Base-by-base conservation (phyloP, 1,140 invertebrate species). In the Platorchestia sp. region DNA sequence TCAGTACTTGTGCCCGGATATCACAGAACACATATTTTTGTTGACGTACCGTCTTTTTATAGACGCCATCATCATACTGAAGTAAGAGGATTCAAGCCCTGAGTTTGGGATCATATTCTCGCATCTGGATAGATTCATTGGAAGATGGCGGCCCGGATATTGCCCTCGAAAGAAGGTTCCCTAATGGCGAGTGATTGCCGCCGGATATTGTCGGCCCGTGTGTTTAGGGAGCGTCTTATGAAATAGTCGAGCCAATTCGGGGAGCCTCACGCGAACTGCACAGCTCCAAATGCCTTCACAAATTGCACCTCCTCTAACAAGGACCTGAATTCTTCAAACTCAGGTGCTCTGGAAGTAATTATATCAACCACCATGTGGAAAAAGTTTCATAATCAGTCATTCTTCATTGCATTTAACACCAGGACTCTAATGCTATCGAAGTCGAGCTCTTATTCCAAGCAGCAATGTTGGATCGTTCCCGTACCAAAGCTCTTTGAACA, bases 211-310 rank as follows among this genome's bases (percentile, higher is more conserved):
- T 40, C 41, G 10, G 91, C 41, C 36, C 91, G 40, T 47, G 91
- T 93, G 45, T 93, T 93, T 93, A 93, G 91, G 91, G 91, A 47
- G 44, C 45, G 45, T 93, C 91, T 93, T 47, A 93, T 93, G 91
- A 93, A 93, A 93, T 93, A 44, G 91, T 44, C 91, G 40, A 45
- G 91, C 43, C 43, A 93, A 93, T 93, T 93, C 22, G 87, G 41
- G 7, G 44, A 6, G 14, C 7, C 16, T 90, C 87, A 90, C 41
- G 41, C 87, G 59, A 75, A 75, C 14, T 75, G 59, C 59, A 75
- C 1, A 10, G 7, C 14, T 75, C 27, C 1, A 75, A 36, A 75
- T 75, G 59, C 27, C 1, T 36, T 36, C 10, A 1, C 59, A 10
- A 75, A 27, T 75, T 36, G 14, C 10, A 75, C 27, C 59, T 75